Conservation (phyloP, 2,113 vertebrate genomes). For the Rhinogobius similis region DNA sequence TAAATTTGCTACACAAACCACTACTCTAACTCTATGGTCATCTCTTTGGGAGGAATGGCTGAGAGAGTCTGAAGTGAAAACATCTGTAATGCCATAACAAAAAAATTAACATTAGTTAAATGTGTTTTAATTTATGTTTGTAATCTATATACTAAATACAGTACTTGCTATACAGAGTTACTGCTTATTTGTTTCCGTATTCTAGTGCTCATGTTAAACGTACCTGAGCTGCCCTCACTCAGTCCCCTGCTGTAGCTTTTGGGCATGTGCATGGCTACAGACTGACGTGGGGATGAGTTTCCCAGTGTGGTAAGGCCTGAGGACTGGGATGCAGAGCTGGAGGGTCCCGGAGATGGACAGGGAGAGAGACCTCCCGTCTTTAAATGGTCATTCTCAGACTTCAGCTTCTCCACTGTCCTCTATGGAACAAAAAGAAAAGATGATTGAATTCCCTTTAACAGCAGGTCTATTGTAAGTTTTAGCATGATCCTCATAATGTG, state of each 20-base stretch:
- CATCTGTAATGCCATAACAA: slow-evolving; percentile 60
- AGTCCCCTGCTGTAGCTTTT: slow-evolving; percentile 84
- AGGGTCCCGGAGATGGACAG: slow-evolving; percentile 79
- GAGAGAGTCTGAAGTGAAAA: slow-evolving; percentile 77
- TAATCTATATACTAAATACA: not conserved
- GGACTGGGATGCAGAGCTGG: slow-evolving; percentile 78
- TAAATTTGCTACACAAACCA: slow-evolving; percentile 87
- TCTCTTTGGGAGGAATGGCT: slow-evolving; percentile 84
- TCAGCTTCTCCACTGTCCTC: slow-evolving; percentile 93
- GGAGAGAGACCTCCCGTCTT: slow-evolving; percentile 84
- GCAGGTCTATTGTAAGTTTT: too few relatives aligned
- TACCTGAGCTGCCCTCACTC: slow-evolving; percentile 82
- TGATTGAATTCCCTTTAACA: not conserved
- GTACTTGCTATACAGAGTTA: too few relatives aligned
- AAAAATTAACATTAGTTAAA: not conserved
- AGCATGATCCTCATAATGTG: not conserved
- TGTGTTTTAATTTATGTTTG: not conserved
- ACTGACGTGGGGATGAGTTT: slow-evolving; percentile 86
- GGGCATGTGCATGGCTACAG: slow-evolving; percentile 84
- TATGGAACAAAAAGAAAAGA: slow-evolving; percentile 47
- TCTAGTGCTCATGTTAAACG: not conserved
- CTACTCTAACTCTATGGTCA: slow-evolving; percentile 84
- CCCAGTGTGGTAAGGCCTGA: slow-evolving; percentile 80
- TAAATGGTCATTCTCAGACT: slow-evolving; percentile 92
- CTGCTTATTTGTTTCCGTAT: not conserved